Conservation (phyloP, 2,797 vertebrate genomes). For the Stomatorhinus walkeri region DNA sequence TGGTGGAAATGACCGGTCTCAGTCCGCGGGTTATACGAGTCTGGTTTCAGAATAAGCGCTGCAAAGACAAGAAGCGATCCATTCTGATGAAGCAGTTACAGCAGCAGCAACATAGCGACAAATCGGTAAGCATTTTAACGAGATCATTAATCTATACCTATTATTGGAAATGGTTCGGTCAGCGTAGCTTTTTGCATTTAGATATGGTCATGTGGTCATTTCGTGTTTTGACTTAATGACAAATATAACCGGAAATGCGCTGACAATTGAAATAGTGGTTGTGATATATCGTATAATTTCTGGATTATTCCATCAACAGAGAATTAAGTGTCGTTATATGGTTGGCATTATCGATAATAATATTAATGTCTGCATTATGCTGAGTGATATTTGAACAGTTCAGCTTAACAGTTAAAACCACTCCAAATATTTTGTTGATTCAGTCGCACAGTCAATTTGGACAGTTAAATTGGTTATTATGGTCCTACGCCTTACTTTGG, state of each 20-base stretch:
- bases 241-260: neutral
- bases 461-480: neutral
- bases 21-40: slow-evolving; percentile 90
- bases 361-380: neutral
- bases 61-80: slow-evolving; percentile 92
- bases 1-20: slow-evolving; percentile 93
- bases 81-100: slow-evolving; percentile 85
- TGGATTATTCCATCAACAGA: neutral
- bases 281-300: neutral
- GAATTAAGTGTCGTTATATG: neutral
- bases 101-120: slow-evolving; percentile 82
- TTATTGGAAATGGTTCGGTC: neutral
- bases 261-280: neutral
- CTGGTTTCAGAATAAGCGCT: slow-evolving; percentile 98
- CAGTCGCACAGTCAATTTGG: neutral
- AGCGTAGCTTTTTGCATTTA: neutral
- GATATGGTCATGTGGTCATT: neutral
- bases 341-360: neutral
- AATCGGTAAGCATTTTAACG: slow-evolving; percentile 73
- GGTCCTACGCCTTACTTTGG: neutral
- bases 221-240: neutral
- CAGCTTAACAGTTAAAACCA: neutral
- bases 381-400: neutral
- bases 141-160: slow-evolving; percentile 33
- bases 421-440: neutral